Evolutionary conservation across 1,140 invertebrate genomes (phyloP), one percentile per base, ranked within the genome.

Genomic region (Trichonephila clavipes): DNA sequence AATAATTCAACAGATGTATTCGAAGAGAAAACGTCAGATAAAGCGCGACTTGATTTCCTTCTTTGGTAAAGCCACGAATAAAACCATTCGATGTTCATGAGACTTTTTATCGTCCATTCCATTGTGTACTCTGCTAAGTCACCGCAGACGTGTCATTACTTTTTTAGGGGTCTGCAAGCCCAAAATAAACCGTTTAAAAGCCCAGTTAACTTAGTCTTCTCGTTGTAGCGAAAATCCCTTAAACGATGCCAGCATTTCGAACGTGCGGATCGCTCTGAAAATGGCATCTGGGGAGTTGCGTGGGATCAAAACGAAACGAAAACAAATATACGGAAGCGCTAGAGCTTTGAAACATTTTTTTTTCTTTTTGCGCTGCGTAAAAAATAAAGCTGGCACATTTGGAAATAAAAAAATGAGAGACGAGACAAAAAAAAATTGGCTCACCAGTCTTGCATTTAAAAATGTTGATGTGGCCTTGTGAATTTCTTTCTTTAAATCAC

Each of bases 301-400:
- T 89, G 66, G 88, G 88, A 72, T 89, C 28, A 69, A 89, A 89
- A 72, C 40, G 88, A 89, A 89, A 89, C 19, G 69, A 77, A 89
- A 89, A 89, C 88, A 89, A 89, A 89, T 72, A 85, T 44, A 88
- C 83, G 40, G 34, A 88, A 64, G 34, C 58, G 82, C 82, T 59
- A 24, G 44, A 12, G 44, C 44, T 58, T 51, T 59, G 14, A 58
- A 85, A 58, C 81, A 24, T 28, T 82, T 40, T 34, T n/a, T 59
- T 21, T 24, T 64, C 21, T 64, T 66, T 62, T 59, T n/a, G 19
- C 24, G 21, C n/a, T 12, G 4, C 28, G 34, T 88, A 88, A 88
- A 88, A 66, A 88, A 88, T 16, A 28, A 88, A 21, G 62, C 24
- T 69, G 14, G n/a, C n/a, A 24, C 66, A 24, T 88, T 66, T 18